phyloP scores from a whole-genome alignment of 2,797 vertebrate species.

The Brachymystax lenok region DNA sequence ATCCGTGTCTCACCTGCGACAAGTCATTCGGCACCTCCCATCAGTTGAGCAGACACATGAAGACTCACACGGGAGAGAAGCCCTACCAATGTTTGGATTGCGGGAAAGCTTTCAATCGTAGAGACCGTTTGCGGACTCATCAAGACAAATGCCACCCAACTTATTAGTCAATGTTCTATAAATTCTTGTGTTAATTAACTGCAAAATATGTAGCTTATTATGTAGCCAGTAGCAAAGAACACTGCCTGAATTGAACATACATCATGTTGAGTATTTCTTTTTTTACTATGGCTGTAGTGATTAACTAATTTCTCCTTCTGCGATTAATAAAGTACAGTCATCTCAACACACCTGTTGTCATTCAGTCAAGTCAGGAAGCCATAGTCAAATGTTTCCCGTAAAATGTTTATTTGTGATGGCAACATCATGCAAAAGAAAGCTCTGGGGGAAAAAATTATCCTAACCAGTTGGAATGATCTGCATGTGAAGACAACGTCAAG shows the following conservation, averaged over 20 bases:
- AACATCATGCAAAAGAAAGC: slow-evolving; percentile 65
- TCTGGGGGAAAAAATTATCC: slow-evolving; percentile 18
- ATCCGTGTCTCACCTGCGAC: not conserved
- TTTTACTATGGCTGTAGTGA: not conserved
- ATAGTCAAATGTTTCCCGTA: slow-evolving; percentile 54
- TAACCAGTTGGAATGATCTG: slow-evolving; percentile 39
- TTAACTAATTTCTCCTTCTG: not conserved
- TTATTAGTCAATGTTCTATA: not conserved
- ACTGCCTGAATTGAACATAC: not conserved
- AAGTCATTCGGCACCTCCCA: not conserved
- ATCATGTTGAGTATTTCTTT: not conserved
- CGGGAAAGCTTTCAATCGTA: slow-evolving; percentile 5
- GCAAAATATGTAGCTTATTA: not conserved
- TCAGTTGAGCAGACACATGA: slow-evolving; percentile 1
- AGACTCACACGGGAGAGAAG: slow-evolving; percentile 14
- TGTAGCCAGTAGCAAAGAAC: not conserved
- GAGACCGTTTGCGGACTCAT: slow-evolving; percentile 12
- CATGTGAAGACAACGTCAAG: slow-evolving; percentile 24
- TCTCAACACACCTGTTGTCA: not conserved
- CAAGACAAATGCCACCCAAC: slow-evolving; percentile 5
- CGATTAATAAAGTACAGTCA: not conserved
- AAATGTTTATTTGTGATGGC: slow-evolving; percentile 71
- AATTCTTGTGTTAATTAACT: not conserved
- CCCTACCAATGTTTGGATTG: slow-evolving; percentile 8
- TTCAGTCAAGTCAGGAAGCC: not conserved